Evolutionary conservation across 1,140 invertebrate species (phyloP).

Genomic region (Zaprionus taronus): DNA sequence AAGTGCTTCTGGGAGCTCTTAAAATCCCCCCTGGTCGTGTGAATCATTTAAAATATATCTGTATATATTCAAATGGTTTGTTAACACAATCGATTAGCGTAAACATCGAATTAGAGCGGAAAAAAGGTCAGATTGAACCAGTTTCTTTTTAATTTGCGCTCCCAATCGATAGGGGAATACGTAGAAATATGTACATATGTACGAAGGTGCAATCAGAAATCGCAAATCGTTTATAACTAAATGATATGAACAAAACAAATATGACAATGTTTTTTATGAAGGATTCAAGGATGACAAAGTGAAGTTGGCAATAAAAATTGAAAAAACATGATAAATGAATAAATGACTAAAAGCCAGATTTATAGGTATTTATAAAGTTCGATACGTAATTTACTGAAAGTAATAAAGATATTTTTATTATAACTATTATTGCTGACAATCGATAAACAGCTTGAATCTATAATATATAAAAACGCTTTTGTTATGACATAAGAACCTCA

Average conservation of each 20-base stretch:
- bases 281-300: not conserved
- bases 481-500: not conserved
- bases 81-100: conserved; percentile 3
- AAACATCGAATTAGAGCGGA: not conserved
- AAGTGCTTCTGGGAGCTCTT: conserved; percentile 11
- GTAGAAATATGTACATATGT: not conserved
- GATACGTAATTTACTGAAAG: not conserved
- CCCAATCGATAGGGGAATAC: not conserved
- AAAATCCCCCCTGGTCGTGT: not conserved
- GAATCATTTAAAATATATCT: not conserved
- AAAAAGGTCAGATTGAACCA: conserved; percentile 6
- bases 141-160: conserved; percentile 4
- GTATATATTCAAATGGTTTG: not conserved
- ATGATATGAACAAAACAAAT: not conserved
- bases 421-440: not conserved
- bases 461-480: not conserved
- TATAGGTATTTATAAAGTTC: not conserved
- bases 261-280: not conserved
- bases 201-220: not conserved
- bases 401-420: not conserved
- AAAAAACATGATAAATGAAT: not conserved
- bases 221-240: not conserved
- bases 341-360: not conserved
- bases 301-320: not conserved
- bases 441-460: not conserved